Percentiles rank a stretch among this genome's conserved stretches.
These are phyloP conservation scores for Himalopsyche tibetana DNA, from an alignment of 2,888 invertebrate genomes.

Conservation along the genomic window DNA sequence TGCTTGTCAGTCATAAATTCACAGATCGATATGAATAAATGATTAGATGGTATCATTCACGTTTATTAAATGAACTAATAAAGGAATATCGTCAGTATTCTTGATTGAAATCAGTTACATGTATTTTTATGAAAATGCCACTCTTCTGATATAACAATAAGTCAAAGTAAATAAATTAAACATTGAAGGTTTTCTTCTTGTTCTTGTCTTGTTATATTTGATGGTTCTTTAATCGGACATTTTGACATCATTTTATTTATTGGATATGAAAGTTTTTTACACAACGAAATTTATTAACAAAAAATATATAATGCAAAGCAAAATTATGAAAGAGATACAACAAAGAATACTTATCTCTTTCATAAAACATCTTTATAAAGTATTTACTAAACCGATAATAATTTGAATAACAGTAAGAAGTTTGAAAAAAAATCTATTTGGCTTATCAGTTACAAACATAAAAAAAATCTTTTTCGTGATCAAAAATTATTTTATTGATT, in stretches of 20 bases:
- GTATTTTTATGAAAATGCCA: too few species aligned
- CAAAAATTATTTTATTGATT: too few species aligned
- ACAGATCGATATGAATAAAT: too few species aligned
- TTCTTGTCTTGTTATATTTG: neutral
- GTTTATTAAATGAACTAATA: too few species aligned
- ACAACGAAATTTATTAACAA: neutral
- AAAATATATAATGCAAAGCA: neutral
- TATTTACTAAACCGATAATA: neutral
- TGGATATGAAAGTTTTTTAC: neutral
- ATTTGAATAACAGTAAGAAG: conserved; percentile 10
- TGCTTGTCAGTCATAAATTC: too few species aligned
- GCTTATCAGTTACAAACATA: too few species aligned
- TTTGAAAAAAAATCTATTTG: neutral
- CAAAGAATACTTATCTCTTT: neutral
- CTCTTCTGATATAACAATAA: too few species aligned
- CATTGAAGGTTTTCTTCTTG: neutral
- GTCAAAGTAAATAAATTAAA: too few species aligned
- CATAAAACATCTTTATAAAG: neutral
- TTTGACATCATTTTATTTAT: conserved; percentile 29
- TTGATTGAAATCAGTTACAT: too few species aligned
- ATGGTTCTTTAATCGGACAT: neutral
- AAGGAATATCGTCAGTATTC: too few species aligned
- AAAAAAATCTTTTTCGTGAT: too few species aligned
- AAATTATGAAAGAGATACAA: neutral
- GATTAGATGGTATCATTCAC: too few species aligned